Percentiles rank a stretch among this genome's conserved stretches.
Evolutionary conservation across 2,797 vertebrate species (phyloP).

Genomic region (Odontamblyopus lacepedii): DNA sequence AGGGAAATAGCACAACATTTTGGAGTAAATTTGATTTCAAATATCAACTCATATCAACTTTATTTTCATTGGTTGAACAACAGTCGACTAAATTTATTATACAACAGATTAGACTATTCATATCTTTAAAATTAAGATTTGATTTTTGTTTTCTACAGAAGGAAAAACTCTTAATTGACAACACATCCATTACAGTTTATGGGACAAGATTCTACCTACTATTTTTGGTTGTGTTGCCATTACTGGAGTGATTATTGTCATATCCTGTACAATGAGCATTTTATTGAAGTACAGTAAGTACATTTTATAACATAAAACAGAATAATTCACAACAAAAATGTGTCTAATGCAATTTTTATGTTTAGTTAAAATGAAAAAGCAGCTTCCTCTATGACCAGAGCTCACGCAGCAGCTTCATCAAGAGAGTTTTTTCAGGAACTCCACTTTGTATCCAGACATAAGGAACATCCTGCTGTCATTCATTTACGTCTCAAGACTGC

Average conservation of each 20-base stretch:
- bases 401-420: background rate
- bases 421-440: background rate
- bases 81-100: too few species aligned
- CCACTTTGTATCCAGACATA: background rate
- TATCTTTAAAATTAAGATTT: background rate
- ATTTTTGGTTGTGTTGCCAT: background rate
- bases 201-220: background rate
- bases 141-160: slow-evolving; percentile 18
- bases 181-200: background rate
- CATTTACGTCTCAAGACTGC: background rate
- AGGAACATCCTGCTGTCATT: background rate
- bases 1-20: background rate
- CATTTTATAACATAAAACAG: background rate
- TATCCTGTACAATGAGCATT: background rate
- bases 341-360: too few species aligned
- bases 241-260: background rate
- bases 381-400: background rate
- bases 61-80: too few species aligned
- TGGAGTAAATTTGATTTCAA: background rate
- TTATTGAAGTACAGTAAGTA: slow-evolving; percentile 4
- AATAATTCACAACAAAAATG: background rate
- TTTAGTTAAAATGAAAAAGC: background rate
- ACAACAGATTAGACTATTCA: too few species aligned
- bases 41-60: too few species aligned
- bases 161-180: slow-evolving; percentile 19